phyloP scores from a whole-genome alignment of 2,888 invertebrate species.

The Crossocerus cetratus region DNA sequence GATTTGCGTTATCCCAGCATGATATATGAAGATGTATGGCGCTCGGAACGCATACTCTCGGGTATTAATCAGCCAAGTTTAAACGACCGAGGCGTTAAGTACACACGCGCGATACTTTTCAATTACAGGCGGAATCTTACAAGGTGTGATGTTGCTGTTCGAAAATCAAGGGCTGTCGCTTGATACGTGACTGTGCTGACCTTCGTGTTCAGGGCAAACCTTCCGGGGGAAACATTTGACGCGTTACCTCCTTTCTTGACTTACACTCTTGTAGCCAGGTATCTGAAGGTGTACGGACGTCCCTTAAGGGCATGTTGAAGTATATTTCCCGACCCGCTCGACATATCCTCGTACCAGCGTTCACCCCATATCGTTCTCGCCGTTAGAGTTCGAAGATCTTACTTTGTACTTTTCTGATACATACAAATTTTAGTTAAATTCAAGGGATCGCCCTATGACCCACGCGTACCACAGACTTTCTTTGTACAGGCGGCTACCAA shows the following conservation, averaged over 20 bases:
- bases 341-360: constrained; percentile 60
- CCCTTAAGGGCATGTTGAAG: constrained; percentile 72
- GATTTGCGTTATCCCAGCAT: too few relatives aligned
- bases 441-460: too few relatives aligned
- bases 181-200: constrained; percentile 56
- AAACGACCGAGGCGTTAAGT: too few relatives aligned
- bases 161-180: constrained; percentile 20
- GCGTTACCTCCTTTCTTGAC: constrained; percentile 69
- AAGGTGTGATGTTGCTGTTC: not conserved
- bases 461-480: too few relatives aligned
- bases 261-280: constrained; percentile 59
- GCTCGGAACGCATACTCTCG: too few relatives aligned
- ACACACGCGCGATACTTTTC: not conserved
- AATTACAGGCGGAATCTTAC: constrained; percentile 4
- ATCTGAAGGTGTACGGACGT: constrained; percentile 62
- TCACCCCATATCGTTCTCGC: constrained; percentile 54
- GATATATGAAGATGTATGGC: too few relatives aligned
- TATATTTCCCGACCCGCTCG: constrained; percentile 59
- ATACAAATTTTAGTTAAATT: too few relatives aligned
- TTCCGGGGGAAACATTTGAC: constrained; percentile 67
- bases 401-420: too few relatives aligned
- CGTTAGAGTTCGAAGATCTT: too few relatives aligned
- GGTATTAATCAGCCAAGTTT: too few relatives aligned
- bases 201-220: constrained; percentile 48
- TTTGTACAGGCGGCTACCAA: too few relatives aligned